Evolutionary conservation across 2,888 invertebrate species (phyloP).

Genomic region (Polydrusus pterygomalis): DNA sequence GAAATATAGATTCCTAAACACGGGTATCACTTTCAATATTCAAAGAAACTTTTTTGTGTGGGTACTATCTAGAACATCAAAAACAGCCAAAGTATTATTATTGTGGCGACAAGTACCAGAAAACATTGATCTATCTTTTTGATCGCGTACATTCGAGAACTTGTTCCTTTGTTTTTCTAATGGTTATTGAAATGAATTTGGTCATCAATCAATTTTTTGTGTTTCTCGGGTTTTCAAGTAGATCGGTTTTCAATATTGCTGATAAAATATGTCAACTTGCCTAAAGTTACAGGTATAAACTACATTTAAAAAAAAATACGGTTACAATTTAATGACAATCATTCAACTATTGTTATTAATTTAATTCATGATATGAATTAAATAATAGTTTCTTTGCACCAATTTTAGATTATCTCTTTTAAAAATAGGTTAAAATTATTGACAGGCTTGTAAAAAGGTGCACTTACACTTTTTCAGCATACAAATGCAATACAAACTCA

Average conservation of each 20-base stretch:
- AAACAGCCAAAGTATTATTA: conserved; percentile 43
- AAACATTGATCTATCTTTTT: conserved; percentile 47
- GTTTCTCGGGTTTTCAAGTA: conserved; percentile 28
- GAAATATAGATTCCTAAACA: conserved; percentile 48
- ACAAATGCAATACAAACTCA: too few species aligned
- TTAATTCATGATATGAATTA: too few species aligned
- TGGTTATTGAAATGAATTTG: conserved; percentile 48
- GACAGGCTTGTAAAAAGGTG: too few species aligned
- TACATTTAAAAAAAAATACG: background rate
- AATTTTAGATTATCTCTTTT: too few species aligned
- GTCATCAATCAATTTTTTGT: conserved; percentile 48
- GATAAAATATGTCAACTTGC: conserved; percentile 45
- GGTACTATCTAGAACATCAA: conserved; percentile 51
- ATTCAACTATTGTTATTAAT: too few species aligned
- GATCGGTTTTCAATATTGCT: conserved; percentile 41
- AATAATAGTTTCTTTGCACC: too few species aligned
- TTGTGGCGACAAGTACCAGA: conserved; percentile 50
- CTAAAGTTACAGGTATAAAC: conserved; percentile 9
- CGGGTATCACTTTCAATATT: conserved; percentile 52
- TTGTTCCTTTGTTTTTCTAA: conserved; percentile 52
- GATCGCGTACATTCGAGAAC: conserved; percentile 46
- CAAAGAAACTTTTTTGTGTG: conserved; percentile 43
- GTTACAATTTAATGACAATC: background rate
- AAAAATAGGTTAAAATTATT: too few species aligned
- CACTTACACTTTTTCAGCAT: too few species aligned